A percentile compares a stretch with the other conserved stretches of the same genome.
These are phyloP conservation scores for Mobula hypostoma DNA, from an alignment of 2,113 vertebrate genomes.

Conservation along the genomic window DNA sequence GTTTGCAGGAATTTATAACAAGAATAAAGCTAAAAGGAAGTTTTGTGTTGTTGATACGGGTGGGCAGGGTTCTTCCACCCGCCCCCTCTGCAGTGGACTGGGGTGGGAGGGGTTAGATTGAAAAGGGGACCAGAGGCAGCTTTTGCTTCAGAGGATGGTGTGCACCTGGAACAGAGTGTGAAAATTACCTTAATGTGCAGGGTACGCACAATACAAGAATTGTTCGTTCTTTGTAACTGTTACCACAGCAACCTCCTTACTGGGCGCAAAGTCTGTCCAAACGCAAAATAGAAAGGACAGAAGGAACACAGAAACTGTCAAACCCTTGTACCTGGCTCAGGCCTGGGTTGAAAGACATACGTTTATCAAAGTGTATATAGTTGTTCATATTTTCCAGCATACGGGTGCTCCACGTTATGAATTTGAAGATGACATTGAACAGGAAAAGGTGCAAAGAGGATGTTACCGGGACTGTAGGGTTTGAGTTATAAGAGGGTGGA, in stretches of 20 bases:
- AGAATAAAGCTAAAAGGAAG: not conserved
- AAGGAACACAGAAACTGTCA: not conserved
- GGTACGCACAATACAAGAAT: not conserved
- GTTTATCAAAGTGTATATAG: not conserved
- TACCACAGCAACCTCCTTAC: not conserved
- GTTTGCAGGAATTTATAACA: not conserved
- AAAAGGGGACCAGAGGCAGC: too few relatives aligned
- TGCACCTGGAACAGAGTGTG: not conserved
- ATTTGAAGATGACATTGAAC: too few relatives aligned
- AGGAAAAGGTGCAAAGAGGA: too few relatives aligned
- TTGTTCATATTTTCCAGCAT: too few relatives aligned
- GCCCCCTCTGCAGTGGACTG: not conserved
- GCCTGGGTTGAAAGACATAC: not conserved
- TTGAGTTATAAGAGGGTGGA: too few relatives aligned
- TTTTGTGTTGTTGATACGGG: not conserved
- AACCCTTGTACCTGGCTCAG: not conserved
- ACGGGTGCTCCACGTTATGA: too few relatives aligned
- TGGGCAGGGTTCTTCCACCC: not conserved
- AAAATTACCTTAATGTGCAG: not conserved
- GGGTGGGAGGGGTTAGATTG: too few relatives aligned
- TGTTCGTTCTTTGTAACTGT: not conserved
- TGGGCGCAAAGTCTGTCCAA: not conserved
- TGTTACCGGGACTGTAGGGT: too few relatives aligned
- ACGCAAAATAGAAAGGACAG: not conserved
- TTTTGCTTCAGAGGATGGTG: too few relatives aligned